phyloP scores from a whole-genome alignment of 2,888 invertebrate species.

The Autographa gamma region DNA sequence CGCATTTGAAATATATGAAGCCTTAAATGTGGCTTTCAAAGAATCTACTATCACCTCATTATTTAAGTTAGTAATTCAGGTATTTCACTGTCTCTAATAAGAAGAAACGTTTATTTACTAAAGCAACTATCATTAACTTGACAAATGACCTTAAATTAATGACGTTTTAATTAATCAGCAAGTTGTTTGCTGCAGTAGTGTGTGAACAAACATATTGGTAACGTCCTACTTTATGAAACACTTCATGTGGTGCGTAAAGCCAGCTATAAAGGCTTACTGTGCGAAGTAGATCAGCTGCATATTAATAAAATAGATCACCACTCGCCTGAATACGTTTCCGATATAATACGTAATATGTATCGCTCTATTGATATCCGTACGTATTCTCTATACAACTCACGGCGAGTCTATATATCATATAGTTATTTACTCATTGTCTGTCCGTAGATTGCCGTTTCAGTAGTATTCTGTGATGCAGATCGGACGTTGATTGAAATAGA shows the following conservation, averaged over 20 bases:
- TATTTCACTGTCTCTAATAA: not conserved
- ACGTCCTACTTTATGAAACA: slow-evolving; percentile 1
- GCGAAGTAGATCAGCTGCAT: not conserved
- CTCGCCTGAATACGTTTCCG: not conserved
- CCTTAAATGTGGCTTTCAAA: not conserved
- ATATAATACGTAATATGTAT: not conserved
- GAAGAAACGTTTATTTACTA: not conserved
- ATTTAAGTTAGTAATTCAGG: not conserved
- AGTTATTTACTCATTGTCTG: not conserved
- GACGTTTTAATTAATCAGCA: not conserved
- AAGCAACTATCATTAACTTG: not conserved
- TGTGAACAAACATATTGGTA: not conserved
- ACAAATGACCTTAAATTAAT: not conserved
- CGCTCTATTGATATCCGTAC: not conserved
- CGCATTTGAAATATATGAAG: not conserved
- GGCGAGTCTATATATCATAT: not conserved
- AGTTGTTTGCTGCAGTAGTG: not conserved
- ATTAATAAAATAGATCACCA: slow-evolving; percentile 4
- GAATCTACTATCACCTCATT: not conserved
- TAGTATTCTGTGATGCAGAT: not conserved
- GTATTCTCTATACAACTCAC: not conserved
- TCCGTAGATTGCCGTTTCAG: not conserved
- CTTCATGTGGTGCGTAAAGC: slow-evolving; percentile 4
- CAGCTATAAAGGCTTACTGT: slow-evolving; percentile 2
- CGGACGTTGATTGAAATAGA: not conserved